phyloP scores from a whole-genome alignment of 2,113 vertebrate species.

The Myxocyprinus asiaticus region DNA sequence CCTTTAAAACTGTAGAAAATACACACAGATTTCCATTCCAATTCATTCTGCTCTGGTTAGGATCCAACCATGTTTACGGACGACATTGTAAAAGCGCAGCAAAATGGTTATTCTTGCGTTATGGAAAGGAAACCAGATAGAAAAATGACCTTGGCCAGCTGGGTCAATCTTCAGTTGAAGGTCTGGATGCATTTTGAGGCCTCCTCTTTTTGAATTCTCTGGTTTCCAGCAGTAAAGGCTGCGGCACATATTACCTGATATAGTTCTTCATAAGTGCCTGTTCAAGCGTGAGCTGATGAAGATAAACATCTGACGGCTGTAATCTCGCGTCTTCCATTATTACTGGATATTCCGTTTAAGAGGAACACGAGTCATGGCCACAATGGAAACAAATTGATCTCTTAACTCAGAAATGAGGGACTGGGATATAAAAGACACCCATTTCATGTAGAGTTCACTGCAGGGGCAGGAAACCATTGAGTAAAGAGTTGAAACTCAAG shows the following conservation, averaged over 20 bases:
- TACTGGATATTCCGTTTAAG: slow-evolving; percentile 38
- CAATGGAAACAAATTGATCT: slow-evolving; percentile 20
- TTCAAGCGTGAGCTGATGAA: slow-evolving; percentile 63
- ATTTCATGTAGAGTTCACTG: background rate
- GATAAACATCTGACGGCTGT: slow-evolving; percentile 62
- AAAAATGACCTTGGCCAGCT: slow-evolving; percentile 47
- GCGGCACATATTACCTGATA: slow-evolving; percentile 69
- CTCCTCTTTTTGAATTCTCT: slow-evolving; percentile 44
- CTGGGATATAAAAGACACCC: background rate
- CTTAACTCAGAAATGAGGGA: background rate
- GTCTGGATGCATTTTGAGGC: slow-evolving; percentile 51
- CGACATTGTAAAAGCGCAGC: background rate
- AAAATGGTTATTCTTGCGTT: background rate
- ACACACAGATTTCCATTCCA: background rate
- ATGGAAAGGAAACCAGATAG: background rate
- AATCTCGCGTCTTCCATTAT: slow-evolving; percentile 46
- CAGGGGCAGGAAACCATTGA: background rate
- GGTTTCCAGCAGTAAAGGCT: slow-evolving; percentile 49
- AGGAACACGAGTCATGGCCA: slow-evolving; percentile 3
- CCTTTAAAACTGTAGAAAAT: background rate
- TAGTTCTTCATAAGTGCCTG: slow-evolving; percentile 74
- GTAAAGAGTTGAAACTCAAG: no score
- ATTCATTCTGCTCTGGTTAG: background rate
- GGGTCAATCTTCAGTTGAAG: slow-evolving; percentile 36
- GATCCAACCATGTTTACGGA: background rate